Conservation (phyloP, 2,888 invertebrate species). For the Scaptomyza cyrtandrae region DNA sequence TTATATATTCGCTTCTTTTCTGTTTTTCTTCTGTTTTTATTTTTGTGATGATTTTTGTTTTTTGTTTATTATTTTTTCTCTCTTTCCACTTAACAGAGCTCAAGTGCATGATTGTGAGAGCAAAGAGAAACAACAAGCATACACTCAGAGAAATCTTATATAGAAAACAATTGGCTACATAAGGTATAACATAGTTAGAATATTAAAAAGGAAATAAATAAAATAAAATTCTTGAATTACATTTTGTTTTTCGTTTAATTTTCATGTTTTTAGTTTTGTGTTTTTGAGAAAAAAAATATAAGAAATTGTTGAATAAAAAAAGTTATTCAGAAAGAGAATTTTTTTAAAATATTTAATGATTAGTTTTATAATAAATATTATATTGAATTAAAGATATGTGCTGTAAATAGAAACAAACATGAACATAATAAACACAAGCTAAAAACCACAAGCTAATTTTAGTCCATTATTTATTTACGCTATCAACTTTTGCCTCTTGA, state of each 20-base stretch:
- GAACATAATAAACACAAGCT: too few species aligned
- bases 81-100: conserved; percentile 48
- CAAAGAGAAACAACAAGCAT: conserved; percentile 20
- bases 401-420: too few species aligned
- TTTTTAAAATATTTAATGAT: too few species aligned
- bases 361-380: too few species aligned
- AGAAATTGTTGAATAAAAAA: too few species aligned
- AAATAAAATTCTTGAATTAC: not conserved
- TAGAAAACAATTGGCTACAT: conserved; percentile 31
- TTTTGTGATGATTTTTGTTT: conserved; percentile 15
- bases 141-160: conserved; percentile 43
- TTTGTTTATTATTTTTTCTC: conserved; percentile 41
- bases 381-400: too few species aligned
- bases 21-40: conserved; percentile 11
- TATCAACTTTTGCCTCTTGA: not conserved
- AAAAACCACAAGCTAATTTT: too few species aligned
- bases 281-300: too few species aligned
- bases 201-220: not conserved
- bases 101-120: conserved; percentile 58
- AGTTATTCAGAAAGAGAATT: too few species aligned
- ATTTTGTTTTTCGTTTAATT: too few species aligned
- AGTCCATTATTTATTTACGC: too few species aligned
- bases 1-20: not conserved
- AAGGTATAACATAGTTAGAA: conserved; percentile 19
- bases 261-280: too few species aligned